A percentile compares a stretch with the other conserved stretches of the same genome.
These are phyloP conservation scores for Fratercula arctica DNA, from an alignment of 2,797 vertebrate genomes.

Conservation along the genomic window DNA sequence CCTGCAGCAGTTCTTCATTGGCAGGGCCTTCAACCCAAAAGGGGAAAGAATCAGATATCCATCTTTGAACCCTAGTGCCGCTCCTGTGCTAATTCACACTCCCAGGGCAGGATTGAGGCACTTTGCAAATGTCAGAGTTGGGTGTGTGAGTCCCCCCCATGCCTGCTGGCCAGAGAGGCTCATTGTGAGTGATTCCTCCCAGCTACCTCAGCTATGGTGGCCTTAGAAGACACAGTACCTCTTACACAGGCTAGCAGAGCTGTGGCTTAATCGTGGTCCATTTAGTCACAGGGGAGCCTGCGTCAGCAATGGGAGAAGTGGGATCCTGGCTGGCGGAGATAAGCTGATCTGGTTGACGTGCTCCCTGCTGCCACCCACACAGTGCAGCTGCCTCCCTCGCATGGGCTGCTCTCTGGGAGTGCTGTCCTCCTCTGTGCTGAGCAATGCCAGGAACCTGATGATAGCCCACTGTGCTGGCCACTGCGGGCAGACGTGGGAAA, in stretches of 20 bases:
- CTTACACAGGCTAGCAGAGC: background rate
- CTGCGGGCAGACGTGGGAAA: accelerated
- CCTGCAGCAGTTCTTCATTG: background rate
- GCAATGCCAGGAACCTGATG: background rate
- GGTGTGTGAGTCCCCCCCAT: background rate
- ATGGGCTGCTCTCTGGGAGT: background rate
- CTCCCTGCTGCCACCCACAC: background rate
- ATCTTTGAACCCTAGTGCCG: background rate
- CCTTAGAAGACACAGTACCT: background rate
- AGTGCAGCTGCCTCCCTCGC: background rate
- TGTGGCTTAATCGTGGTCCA: background rate
- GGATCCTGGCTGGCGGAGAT: background rate
- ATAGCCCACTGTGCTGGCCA: background rate
- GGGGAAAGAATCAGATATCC: background rate
- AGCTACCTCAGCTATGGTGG: background rate
- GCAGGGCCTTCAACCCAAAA: background rate
- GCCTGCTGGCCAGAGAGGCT: background rate
- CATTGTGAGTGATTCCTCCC: accelerated
- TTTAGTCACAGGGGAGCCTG: accelerated
- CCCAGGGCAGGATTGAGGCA: background rate
- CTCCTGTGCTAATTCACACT: background rate
- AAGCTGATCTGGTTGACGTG: background rate
- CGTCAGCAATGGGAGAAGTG: accelerated
- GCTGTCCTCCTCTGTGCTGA: background rate
- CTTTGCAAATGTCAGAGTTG: too few species aligned